Conservation (phyloP, 2,888 invertebrate genomes). For the Crematogaster levior region DNA sequence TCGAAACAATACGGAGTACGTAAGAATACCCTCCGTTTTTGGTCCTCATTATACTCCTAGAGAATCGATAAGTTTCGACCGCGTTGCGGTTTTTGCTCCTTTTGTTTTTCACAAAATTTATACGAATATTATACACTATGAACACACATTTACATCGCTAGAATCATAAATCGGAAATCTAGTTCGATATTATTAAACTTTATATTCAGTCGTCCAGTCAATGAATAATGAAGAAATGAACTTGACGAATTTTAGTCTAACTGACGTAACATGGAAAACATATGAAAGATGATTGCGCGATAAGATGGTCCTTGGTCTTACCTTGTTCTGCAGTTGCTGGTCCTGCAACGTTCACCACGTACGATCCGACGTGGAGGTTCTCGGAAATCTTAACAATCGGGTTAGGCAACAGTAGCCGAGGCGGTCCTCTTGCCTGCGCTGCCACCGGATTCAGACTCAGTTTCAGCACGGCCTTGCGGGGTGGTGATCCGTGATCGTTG, state of each 20-base stretch:
- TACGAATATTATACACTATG: neutral
- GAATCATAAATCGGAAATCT: slow-evolving; percentile 7
- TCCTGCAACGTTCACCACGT: slow-evolving; percentile 93
- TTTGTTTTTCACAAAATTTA: neutral
- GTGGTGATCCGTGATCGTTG: slow-evolving; percentile 93
- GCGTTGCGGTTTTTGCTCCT: slow-evolving; percentile 1
- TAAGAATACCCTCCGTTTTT: slow-evolving; percentile 68
- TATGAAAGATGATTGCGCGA: neutral
- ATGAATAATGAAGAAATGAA: neutral
- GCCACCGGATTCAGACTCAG: slow-evolving; percentile 89
- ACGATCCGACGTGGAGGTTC: slow-evolving; percentile 91
- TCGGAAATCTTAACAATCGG: slow-evolving; percentile 93
- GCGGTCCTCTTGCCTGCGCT: slow-evolving; percentile 93
- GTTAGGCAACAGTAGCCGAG: slow-evolving; percentile 91
- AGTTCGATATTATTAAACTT: slow-evolving; percentile 6
- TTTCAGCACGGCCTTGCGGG: slow-evolving; percentile 89
- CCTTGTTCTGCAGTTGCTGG: slow-evolving; percentile 87
- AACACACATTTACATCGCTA: neutral
- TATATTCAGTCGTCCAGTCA: neutral
- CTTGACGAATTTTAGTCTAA: neutral
- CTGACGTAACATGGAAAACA: neutral
- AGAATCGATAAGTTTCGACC: slow-evolving; percentile 67
- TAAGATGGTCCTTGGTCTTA: slow-evolving; percentile 46
- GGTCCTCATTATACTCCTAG: too few species aligned
- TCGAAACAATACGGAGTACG: slow-evolving; percentile 72